Conservation (phyloP, 2,888 invertebrate species). For the Cremastobaeus sp. region DNA sequence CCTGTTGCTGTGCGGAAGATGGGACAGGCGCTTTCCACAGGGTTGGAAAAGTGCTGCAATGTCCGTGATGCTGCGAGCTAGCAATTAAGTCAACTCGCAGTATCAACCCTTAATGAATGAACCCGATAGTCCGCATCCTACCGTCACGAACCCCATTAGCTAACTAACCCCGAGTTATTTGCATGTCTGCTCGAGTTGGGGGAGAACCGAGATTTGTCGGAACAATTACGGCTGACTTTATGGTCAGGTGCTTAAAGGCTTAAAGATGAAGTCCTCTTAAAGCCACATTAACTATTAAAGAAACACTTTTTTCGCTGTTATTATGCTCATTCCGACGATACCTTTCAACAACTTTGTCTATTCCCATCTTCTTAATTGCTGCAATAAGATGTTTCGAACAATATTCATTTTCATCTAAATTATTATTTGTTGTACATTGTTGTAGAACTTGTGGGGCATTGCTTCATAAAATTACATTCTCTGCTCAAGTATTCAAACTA, state of each 20-base stretch:
- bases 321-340: neutral
- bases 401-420: too few species aligned
- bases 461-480: too few species aligned
- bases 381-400: neutral
- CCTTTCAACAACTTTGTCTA: too few species aligned
- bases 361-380: neutral
- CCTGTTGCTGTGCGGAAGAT: slow-evolving; percentile 73
- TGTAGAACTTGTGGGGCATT: too few species aligned
- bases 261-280: slow-evolving; percentile 74
- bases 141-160: slow-evolving; percentile 75
- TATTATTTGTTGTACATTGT: too few species aligned
- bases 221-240: slow-evolving; percentile 76
- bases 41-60: slow-evolving; percentile 64
- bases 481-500: too few species aligned
- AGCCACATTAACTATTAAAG: slow-evolving; percentile 54
- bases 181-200: slow-evolving; percentile 74
- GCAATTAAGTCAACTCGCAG: slow-evolving; percentile 74
- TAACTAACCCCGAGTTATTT: slow-evolving; percentile 78
- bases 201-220: slow-evolving; percentile 74
- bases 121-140: slow-evolving; percentile 70
- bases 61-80: slow-evolving; percentile 74
- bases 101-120: slow-evolving; percentile 78
- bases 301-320: slow-evolving; percentile 17
- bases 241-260: slow-evolving; percentile 76
- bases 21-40: slow-evolving; percentile 60